Evolutionary conservation across 2,113 vertebrate species (phyloP).

Genomic region (Ondatra zibethicus): DNA sequence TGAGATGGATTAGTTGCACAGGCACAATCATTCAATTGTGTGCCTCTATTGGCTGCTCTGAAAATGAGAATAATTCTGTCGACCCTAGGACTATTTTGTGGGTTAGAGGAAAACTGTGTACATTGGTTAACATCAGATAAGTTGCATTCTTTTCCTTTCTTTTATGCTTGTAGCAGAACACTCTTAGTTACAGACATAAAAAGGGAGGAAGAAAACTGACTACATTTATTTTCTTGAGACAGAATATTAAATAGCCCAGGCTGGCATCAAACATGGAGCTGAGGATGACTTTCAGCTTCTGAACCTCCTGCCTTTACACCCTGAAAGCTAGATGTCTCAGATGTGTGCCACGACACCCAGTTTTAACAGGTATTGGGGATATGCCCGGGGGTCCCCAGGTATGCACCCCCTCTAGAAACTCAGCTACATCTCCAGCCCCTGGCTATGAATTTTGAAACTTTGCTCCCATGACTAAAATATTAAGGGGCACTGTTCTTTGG

Average conservation of each 20-base stretch:
- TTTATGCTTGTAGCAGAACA: not conserved
- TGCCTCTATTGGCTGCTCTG: not conserved
- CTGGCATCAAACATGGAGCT: not conserved
- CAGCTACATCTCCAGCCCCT: not conserved
- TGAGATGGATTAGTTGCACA: not conserved
- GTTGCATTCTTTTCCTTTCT: conserved; percentile 14
- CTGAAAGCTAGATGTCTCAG: too few relatives aligned
- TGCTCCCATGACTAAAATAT: not conserved
- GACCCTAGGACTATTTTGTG: not conserved
- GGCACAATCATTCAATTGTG: not conserved
- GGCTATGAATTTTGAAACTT: not conserved
- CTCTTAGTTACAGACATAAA: not conserved
- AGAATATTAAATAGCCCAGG: not conserved
- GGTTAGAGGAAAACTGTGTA: not conserved
- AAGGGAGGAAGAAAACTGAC: not conserved
- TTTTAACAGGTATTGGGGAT: not conserved
- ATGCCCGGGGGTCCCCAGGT: not conserved
- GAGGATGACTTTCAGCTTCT: not conserved
- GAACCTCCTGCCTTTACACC: not conserved
- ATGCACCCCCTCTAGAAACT: not conserved
- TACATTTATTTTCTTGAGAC: not conserved
- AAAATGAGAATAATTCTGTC: conserved; percentile 1
- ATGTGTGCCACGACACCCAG: not conserved
- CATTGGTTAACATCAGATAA: conserved; percentile 24
- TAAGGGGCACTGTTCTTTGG: not conserved